phyloP scores from a whole-genome alignment of 2,888 invertebrate genomes.

The Drosophila suboccidentalis region DNA sequence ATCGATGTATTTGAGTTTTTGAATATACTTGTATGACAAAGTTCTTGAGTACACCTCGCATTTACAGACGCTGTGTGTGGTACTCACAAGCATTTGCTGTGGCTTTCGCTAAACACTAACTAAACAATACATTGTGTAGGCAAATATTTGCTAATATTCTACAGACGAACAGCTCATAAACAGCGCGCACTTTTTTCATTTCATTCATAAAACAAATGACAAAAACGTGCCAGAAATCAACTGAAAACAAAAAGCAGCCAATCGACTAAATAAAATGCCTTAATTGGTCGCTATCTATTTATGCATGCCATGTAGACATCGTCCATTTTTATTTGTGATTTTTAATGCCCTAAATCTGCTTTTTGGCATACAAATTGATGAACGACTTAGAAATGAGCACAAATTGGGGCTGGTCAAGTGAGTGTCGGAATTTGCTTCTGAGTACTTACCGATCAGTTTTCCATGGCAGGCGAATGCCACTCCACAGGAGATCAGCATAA shows the following conservation, averaged over 20 bases:
- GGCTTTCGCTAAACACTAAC: conserved; percentile 62
- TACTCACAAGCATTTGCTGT: conserved; percentile 3
- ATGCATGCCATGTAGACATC: conserved; percentile 42
- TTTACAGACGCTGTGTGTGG: conserved; percentile 9
- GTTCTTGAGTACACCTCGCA: conserved; percentile 62
- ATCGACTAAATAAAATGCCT: conserved; percentile 17
- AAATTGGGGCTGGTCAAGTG: conserved; percentile 41
- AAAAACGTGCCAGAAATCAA: conserved; percentile 64
- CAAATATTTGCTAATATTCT: conserved; percentile 64
- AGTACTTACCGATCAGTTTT: conserved; percentile 82
- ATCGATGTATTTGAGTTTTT: conserved; percentile 1
- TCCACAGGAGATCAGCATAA: conserved; percentile 76
- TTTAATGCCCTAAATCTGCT: conserved; percentile 46
- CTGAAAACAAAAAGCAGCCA: conserved; percentile 27
- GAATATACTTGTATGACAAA: conserved; percentile 11
- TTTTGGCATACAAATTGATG: conserved; percentile 57
- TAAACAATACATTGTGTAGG: conserved; percentile 53
- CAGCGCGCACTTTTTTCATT: conserved; percentile 30
- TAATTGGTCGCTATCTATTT: conserved; percentile 37
- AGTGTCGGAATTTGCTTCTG: background rate
- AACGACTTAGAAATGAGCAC: background rate
- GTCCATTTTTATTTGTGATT: conserved; percentile 22
- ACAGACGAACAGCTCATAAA: conserved; percentile 23
- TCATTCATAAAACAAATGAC: conserved; percentile 73
- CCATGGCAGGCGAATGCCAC: conserved; percentile 83